Evolutionary conservation across 2,888 invertebrate genomes (phyloP), one percentile per base, ranked within the genome.

Genomic region (Luffia ferchaultella): DNA sequence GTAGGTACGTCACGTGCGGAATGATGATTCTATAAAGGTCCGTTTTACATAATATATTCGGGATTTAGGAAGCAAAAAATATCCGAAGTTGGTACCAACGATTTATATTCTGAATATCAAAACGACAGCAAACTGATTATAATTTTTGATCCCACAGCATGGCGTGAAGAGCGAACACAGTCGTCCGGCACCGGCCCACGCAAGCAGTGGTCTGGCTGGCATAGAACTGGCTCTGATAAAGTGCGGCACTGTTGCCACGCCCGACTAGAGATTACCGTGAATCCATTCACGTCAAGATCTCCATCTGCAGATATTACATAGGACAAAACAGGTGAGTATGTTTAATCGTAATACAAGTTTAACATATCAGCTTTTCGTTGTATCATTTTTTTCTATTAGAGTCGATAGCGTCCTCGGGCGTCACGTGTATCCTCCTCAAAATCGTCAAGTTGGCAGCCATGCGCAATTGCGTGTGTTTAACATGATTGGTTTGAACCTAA

Each of bases 171-270:
- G 53, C 53, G 52, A 48, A 42, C 53, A 54, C 71, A 71, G 69
- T 73, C 61, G 58, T 40, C 59, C 52, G 52, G 52, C 56, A 63
- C 53, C 62, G 52, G 55, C 61, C 61, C 67, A 60, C 64, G 66
- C 65, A 70, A 68, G 58, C 49, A 60, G 64, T 63, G 18, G 20
- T 1, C 20, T 16, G 30, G 30, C 17, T 30, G 16, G 19, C 45
- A 5, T 12, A 56, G n/a, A 30, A 12, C 30, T 30, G 30, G 30
- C 30, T 3, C n/a, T n/a, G n/a, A n/a, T n/a, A n/a, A n/a, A n/a
- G n/a, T n/a, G n/a, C n/a, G n/a, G n/a, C n/a, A n/a, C n/a, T n/a
- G n/a, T n/a, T n/a, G n/a, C n/a, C n/a, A n/a, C n/a, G n/a, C n/a
- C n/a, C n/a, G n/a, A n/a, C n/a, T n/a, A n/a, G n/a, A n/a, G n/a